A percentile compares a stretch with the other conserved stretches of the same genome.
These are phyloP conservation scores for Chiloscyllium punctatum DNA, from an alignment of 2,797 vertebrate species.

Conservation along the genomic window DNA sequence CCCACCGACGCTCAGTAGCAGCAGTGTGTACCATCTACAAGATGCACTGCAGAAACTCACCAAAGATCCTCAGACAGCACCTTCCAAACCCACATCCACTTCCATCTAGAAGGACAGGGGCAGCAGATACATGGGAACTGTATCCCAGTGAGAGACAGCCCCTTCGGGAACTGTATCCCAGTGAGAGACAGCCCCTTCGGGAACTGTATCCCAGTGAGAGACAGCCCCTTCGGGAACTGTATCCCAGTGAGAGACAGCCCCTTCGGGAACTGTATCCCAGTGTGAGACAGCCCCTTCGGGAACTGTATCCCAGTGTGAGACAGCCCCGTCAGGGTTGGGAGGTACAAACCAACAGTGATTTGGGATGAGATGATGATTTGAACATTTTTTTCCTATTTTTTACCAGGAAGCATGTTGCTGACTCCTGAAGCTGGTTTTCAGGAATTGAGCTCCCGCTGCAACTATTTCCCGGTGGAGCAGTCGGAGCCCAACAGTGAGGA, in stretches of 20 bases:
- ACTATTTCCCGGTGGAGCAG: conserved; percentile 64
- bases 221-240: no score
- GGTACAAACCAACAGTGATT: neutral
- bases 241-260: no score
- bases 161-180: neutral
- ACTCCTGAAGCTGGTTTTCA: conserved; percentile 66
- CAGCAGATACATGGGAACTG: no score
- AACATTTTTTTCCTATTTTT: neutral
- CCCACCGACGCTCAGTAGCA: no score
- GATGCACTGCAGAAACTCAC: no score
- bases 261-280: no score
- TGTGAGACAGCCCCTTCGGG: no score
- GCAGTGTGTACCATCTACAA: no score
- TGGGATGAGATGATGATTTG: neutral
- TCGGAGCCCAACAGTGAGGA: conserved; percentile 71
- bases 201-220: no score
- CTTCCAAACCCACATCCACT: no score
- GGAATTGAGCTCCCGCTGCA: conserved; percentile 63
- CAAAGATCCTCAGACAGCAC: no score
- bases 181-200: neutral
- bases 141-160: neutral
- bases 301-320: neutral
- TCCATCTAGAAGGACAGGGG: no score
- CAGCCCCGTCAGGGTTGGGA: neutral
- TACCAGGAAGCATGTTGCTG: conserved; percentile 50